phyloP scores from a whole-genome alignment of 2,113 vertebrate species.

The Nicator chloris region DNA sequence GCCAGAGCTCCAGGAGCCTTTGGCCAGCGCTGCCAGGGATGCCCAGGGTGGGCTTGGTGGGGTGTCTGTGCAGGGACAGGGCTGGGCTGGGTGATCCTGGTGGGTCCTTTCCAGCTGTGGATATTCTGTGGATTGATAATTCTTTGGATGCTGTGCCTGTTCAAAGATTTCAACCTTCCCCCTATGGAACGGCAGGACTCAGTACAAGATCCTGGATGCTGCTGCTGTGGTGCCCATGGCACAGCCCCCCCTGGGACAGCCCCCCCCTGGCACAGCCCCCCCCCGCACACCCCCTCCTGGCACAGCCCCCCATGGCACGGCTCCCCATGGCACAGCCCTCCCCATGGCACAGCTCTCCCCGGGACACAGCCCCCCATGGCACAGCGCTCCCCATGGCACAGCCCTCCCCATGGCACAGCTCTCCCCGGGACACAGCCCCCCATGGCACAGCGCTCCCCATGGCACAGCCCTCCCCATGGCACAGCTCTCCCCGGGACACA shows the following conservation, averaged over 20 bases:
- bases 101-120: too few species aligned
- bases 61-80: background rate
- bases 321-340: background rate
- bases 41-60: background rate
- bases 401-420: background rate
- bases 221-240: background rate
- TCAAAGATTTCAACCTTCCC: background rate
- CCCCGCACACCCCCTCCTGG: too few species aligned
- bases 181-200: fast-evolving
- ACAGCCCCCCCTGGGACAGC: too few species aligned
- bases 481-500: too few species aligned
- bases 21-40: background rate
- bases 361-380: background rate
- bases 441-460: background rate
- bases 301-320: background rate
- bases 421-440: too few species aligned
- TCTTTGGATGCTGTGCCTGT: too few species aligned
- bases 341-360: too few species aligned
- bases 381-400: background rate
- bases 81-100: fast-evolving
- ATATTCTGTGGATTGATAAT: fast-evolving
- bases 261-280: background rate
- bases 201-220: fast-evolving
- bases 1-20: background rate
- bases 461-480: background rate